Conservation (phyloP, 2,797 vertebrate genomes). For the Sebastes trivittatus region DNA sequence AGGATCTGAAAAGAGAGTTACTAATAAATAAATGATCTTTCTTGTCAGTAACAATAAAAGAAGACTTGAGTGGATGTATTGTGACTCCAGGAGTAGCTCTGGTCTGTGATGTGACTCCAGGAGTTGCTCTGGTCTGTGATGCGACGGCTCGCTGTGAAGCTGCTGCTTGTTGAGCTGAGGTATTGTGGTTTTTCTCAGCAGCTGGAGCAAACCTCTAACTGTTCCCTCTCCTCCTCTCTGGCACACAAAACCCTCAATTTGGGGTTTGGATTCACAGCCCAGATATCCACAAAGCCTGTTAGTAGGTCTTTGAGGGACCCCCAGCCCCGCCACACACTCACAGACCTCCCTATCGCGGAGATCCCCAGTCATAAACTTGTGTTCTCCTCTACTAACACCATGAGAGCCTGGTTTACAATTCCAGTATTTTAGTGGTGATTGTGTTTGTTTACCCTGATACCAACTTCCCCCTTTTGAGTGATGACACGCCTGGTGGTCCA, state of each 20-base stretch:
- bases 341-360: neutral
- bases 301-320: conserved; percentile 19
- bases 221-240: conserved; percentile 57
- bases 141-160: conserved; percentile 3
- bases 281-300: conserved; percentile 34
- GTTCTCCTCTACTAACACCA: neutral
- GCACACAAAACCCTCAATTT: conserved; percentile 58
- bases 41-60: neutral
- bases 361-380: neutral
- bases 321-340: neutral
- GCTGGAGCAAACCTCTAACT: conserved; percentile 53
- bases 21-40: neutral
- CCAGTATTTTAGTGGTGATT: conserved; percentile 5
- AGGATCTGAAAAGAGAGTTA: neutral
- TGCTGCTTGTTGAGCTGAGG: conserved; percentile 44
- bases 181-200: conserved; percentile 51
- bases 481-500: conserved; percentile 33
- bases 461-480: conserved; percentile 39
- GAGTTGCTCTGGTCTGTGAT: neutral
- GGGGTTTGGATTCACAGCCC: conserved; percentile 53
- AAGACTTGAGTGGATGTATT: neutral
- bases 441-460: conserved; percentile 21
- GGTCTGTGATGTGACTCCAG: neutral
- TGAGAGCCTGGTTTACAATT: neutral
- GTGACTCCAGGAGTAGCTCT: neutral